Evolutionary conservation across 2,113 vertebrate species (phyloP).

Genomic region (Orientallactaga bullata): DNA sequence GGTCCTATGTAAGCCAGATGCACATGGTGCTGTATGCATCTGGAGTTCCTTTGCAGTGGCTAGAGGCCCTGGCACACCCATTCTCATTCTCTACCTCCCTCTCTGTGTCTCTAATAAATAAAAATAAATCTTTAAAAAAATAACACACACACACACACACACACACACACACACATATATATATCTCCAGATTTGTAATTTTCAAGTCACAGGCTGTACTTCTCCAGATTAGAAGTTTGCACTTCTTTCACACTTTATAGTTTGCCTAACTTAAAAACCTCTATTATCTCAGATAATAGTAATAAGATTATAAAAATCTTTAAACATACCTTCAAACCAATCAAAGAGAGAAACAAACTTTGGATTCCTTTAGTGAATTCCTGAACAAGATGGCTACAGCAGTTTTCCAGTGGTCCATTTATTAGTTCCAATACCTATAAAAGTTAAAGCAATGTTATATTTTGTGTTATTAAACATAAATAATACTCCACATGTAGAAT

Average conservation of each 20-base stretch:
- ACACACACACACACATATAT: too few species aligned
- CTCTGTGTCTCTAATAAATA: too few species aligned
- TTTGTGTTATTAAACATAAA: slow-evolving; percentile 53
- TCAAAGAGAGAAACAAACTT: slow-evolving; percentile 93
- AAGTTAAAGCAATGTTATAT: slow-evolving; percentile 44
- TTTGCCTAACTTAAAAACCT: background rate
- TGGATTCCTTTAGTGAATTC: slow-evolving; percentile 90
- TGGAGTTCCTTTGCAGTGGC: too few species aligned
- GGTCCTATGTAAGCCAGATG: too few species aligned
- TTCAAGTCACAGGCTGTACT: slow-evolving; percentile 11
- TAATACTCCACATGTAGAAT: background rate
- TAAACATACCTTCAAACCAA: slow-evolving; percentile 93
- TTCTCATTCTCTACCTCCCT: too few species aligned
- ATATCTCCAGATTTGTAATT: slow-evolving; percentile 36
- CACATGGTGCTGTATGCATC: too few species aligned
- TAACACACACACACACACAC: too few species aligned
- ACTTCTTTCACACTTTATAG: slow-evolving; percentile 11
- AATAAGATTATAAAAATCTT: slow-evolving; percentile 63
- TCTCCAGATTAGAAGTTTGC: slow-evolving; percentile 31
- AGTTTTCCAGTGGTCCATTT: slow-evolving; percentile 92
- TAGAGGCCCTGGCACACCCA: too few species aligned
- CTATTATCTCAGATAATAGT: background rate
- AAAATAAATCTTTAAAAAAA: too few species aligned
- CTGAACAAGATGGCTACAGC: slow-evolving; percentile 92
- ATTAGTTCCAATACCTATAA: slow-evolving; percentile 91